Evolutionary conservation across 1,140 invertebrate genomes (phyloP), one percentile per base, ranked within the genome.

Genomic region (Drosophila kepulauana): DNA sequence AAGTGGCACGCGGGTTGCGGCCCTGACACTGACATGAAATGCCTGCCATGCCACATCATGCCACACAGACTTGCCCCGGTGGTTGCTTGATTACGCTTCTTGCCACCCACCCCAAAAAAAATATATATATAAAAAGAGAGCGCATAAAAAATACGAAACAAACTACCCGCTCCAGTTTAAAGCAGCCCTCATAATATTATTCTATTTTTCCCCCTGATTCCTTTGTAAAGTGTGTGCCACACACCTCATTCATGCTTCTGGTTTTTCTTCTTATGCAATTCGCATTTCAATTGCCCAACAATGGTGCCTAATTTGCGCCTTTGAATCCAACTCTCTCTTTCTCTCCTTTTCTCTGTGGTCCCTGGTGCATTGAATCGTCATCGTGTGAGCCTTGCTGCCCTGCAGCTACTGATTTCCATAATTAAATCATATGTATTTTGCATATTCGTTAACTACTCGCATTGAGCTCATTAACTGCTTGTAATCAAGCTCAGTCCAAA

Each of bases 351-450:
- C 8, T 11, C 20, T 30, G 1, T 20, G 7, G 28, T 89, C 84
- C 84, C 84, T 59, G 56, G 85, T 89, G 82, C 76, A 87, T 89
- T 88, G 46, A 11, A 67, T 41, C 38, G 38, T 33, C 30, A 1
- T 33, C 5, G 5, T 8, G 30, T 41, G 38, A 0, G 38, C 7
- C 38, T 49, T 63, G 41, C 49, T 63, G 35, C 45, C 46, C 35
- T 11, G 43, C 10, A 43, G 51, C 41, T 51, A 35, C 57, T 73
- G 74, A 67, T 65, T 66, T 69, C 56, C 81, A 71, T 88, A 88
- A 88, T 88, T 88, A 88, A 88, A 88, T 88, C 84, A 89, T 89
- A 88, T 88, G 54, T 76, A 76, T 20, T 88, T 89, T 88, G 85
- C 84, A 89, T 88, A 89, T 85, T 25, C 67, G 45, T 43, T 78